Evolutionary conservation across 2,113 vertebrate species (phyloP).

Genomic region (Mormyrus lacerda): DNA sequence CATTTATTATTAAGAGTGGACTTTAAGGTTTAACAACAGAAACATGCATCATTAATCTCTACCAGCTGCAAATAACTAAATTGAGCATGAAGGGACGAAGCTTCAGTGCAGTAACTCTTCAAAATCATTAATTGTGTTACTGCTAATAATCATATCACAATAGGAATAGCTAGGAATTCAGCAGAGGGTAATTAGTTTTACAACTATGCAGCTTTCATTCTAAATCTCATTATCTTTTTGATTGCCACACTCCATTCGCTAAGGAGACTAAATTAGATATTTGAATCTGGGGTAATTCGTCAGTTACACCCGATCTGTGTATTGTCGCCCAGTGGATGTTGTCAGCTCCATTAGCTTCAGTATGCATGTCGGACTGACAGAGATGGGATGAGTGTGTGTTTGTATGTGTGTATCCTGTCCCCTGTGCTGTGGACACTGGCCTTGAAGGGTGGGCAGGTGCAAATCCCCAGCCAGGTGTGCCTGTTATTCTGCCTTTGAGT

Average conservation of each 20-base stretch:
- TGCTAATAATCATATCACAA: slow-evolving; percentile 10
- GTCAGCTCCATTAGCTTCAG: not conserved
- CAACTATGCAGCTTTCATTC: slow-evolving; percentile 13
- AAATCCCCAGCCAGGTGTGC: not conserved
- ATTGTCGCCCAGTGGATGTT: not conserved
- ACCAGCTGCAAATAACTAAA: not conserved
- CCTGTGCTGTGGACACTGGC: not conserved
- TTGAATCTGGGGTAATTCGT: slow-evolving; percentile 4
- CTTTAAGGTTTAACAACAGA: not conserved
- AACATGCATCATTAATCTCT: not conserved
- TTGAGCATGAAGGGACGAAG: not conserved
- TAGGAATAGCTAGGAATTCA: not conserved
- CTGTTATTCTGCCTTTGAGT: not conserved
- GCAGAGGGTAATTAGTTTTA: slow-evolving; percentile 12
- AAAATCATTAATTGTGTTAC: slow-evolving; percentile 11
- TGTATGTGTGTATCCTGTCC: not conserved
- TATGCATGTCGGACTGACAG: not conserved
- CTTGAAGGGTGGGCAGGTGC: not conserved
- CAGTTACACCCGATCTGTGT: slow-evolving; percentile 1
- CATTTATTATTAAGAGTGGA: not conserved
- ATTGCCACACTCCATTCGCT: slow-evolving; percentile 3
- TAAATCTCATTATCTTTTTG: slow-evolving; percentile 14
- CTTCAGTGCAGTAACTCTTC: not conserved
- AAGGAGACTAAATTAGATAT: slow-evolving; percentile 14
- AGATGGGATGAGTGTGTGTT: not conserved